phyloP scores from a whole-genome alignment of 2,797 vertebrate species.

The Molossus molossus region DNA sequence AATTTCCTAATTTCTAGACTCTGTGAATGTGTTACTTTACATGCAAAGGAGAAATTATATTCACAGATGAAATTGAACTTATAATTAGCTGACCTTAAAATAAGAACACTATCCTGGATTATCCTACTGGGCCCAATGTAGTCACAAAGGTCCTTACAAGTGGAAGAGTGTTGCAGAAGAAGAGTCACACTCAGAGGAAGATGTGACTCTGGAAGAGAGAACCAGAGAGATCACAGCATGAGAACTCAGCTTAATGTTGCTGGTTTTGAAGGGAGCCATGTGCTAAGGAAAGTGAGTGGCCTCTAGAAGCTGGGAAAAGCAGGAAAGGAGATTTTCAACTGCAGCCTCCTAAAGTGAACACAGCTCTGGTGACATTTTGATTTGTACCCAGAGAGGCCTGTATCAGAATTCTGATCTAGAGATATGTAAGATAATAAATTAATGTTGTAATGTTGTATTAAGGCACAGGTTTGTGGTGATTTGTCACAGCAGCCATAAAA shows the following conservation, averaged over 20 bases:
- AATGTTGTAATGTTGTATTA: neutral
- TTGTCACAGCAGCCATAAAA: neutral
- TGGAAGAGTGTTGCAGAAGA: neutral
- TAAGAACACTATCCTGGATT: neutral
- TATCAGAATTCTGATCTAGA: neutral
- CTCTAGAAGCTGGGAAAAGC: neutral
- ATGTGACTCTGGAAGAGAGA: neutral
- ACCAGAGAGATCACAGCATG: neutral
- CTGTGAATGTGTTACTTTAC: neutral
- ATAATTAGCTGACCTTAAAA: neutral
- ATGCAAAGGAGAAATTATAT: neutral
- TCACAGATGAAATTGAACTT: neutral
- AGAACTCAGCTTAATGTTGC: neutral
- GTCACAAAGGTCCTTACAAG: neutral
- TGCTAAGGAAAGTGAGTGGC: neutral
- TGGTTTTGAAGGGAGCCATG: neutral
- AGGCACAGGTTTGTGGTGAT: neutral
- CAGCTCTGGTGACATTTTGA: neutral
- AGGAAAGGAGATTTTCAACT: neutral
- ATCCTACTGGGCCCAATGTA: neutral
- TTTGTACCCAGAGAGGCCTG: neutral
- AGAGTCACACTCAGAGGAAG: conserved; percentile 11
- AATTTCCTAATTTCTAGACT: neutral
- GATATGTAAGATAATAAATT: neutral
- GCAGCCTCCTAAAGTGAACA: neutral